Evolutionary conservation across 2,113 vertebrate genomes (phyloP), one percentile per base, ranked within the genome.

Genomic region (Notarius quadriscutis): DNA sequence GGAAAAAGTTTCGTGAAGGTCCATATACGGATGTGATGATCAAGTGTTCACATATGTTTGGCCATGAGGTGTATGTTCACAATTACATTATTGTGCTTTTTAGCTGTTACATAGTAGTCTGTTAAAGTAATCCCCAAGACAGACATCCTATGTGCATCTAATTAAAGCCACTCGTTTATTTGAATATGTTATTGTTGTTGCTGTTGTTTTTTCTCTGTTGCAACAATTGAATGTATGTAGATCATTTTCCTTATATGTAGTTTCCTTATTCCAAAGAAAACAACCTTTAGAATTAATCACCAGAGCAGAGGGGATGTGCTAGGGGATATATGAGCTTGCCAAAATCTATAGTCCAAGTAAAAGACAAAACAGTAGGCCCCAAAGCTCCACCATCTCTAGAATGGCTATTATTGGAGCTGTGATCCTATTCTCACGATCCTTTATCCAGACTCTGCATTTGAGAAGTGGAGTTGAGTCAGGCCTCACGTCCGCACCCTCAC

Each of bases 391-490:
- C 69, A 81, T 69, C 69, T 58, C 55, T 57, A 30, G 34, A 85
- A 84, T 53, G 62, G 27, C 87, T 27, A 81, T 78, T 72, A 77
- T 77, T 82, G 84, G 86, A 77, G 22, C 53, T 63, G 80, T 60
- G 48, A 87, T 90, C 81, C 75, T 74, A 62, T 12, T 8, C 9
- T 71, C 62, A 84, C 87, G 90, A 91, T 90, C 89, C 65, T 53
- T 75, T 93, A 94, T 91, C 91, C 91, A 92, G 90, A 92, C 90
- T 89, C 86, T 90, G 88, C 65, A 82, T 88, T 77, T 85, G 81
- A 87, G 77, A 91, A 88, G 90, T 91, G 89, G 86, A 79, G 88
- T 89, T 88, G 89, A 91, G 81, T 55, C 69, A n/a, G 27, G 50
- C 60, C 89, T 79, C 83, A 88, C 90, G 88, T 85, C 83, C 50